phyloP scores from a whole-genome alignment of 2,888 invertebrate genomes.

The Nemurella pictetii region DNA sequence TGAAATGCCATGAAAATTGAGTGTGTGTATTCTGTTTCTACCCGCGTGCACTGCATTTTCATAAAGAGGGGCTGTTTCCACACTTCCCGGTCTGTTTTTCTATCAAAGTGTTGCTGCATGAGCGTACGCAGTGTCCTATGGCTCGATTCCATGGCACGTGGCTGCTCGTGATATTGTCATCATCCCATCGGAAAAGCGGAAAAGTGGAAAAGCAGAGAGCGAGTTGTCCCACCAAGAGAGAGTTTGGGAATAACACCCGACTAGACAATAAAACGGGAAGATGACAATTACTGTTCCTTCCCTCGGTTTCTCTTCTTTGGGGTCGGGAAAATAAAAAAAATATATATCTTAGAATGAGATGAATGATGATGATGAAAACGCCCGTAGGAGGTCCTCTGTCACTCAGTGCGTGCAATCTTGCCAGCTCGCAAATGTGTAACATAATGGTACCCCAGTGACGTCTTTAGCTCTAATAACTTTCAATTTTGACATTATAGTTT shows the following conservation, averaged over 20 bases:
- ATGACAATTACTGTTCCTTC: conserved; percentile 20
- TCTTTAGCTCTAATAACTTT: conserved; percentile 2
- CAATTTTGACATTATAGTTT: conserved; percentile 6
- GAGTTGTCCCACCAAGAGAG: not conserved
- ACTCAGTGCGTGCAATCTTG: conserved; percentile 18
- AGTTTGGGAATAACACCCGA: conserved; percentile 8
- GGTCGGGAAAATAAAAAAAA: not conserved
- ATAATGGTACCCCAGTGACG: not conserved
- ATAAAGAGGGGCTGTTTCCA: not conserved
- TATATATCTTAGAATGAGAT: conserved; percentile 1
- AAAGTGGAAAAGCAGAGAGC: not conserved
- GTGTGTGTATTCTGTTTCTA: not conserved
- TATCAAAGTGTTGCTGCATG: not conserved
- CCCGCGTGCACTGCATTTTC: not conserved
- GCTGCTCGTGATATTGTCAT: not conserved
- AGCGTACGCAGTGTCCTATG: not conserved
- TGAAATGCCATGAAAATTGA: not conserved
- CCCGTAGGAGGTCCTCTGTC: conserved; percentile 35
- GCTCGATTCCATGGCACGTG: not conserved
- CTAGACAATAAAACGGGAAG: conserved; percentile 16
- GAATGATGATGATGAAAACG: conserved; percentile 36
- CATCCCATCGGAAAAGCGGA: not conserved
- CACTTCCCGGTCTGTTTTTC: not conserved
- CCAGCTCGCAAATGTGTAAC: not conserved
- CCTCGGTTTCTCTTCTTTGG: not conserved